Evolutionary conservation across 2,888 invertebrate genomes (phyloP).

Genomic region (Drosophila infuscata): DNA sequence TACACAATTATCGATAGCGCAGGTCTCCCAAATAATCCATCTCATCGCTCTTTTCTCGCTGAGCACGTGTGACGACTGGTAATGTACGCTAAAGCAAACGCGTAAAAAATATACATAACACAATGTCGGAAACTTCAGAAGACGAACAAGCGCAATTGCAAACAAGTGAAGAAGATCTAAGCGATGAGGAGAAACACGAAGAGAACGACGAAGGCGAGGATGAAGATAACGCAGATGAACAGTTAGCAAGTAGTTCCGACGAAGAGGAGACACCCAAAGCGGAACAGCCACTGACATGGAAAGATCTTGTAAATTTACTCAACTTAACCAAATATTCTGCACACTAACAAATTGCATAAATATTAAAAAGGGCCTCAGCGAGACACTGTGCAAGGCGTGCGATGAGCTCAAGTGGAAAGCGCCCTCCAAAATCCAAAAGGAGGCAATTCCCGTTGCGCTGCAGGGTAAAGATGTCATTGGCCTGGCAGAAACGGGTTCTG

Average conservation of each 20-base stretch:
- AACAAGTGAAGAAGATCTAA: slow-evolving; percentile 67
- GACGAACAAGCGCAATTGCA: slow-evolving; percentile 70
- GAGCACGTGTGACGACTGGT: slow-evolving; percentile 54
- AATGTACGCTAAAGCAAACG: slow-evolving; percentile 33
- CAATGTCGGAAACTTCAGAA: slow-evolving; percentile 83
- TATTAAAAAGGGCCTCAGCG: slow-evolving; percentile 92
- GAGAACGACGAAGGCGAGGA: slow-evolving; percentile 30
- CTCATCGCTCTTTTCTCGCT: slow-evolving; percentile 31
- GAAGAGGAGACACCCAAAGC: slow-evolving; percentile 36
- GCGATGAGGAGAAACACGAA: slow-evolving; percentile 47
- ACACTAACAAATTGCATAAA: background rate
- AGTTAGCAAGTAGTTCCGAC: background rate
- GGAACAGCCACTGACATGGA: slow-evolving; percentile 85
- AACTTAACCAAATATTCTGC: too few relatives aligned
- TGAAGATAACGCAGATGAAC: slow-evolving; percentile 35
- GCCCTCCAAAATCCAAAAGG: slow-evolving; percentile 97
- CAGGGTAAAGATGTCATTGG: slow-evolving; percentile 91
- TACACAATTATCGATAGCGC: slow-evolving; percentile 9
- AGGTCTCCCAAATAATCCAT: background rate
- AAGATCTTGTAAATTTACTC: slow-evolving; percentile 87
- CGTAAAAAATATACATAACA: slow-evolving; percentile 44
- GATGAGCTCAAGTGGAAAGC: slow-evolving; percentile 96
- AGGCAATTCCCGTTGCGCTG: slow-evolving; percentile 96
- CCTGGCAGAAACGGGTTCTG: slow-evolving; percentile 91
- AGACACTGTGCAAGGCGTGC: slow-evolving; percentile 96